These are phyloP conservation scores for Tipula confusa DNA, from an alignment of 2,888 invertebrate genomes.

Conservation along the genomic window DNA sequence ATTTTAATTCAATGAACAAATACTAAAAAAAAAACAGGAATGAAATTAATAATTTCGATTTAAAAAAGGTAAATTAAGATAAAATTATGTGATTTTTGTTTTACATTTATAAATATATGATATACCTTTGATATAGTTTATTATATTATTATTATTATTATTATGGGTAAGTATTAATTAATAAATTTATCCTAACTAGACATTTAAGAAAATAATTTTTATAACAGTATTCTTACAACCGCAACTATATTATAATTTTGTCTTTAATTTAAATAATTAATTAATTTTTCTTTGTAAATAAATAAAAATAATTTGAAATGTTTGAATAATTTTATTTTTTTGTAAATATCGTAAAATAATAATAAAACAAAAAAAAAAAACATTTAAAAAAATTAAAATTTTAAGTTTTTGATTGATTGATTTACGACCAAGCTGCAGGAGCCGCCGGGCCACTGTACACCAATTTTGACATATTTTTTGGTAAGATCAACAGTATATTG, in stretches of 20 bases:
- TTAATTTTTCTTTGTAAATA: not conserved
- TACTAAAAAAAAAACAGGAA: not conserved
- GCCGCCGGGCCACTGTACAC: too few relatives aligned
- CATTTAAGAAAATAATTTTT: not conserved
- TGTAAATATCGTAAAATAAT: not conserved
- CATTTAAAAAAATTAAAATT: not conserved
- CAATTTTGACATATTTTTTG: too few relatives aligned
- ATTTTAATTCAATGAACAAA: not conserved
- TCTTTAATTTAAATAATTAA: not conserved
- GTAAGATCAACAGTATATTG: too few relatives aligned
- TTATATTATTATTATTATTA: not conserved
- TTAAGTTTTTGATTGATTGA: too few relatives aligned
- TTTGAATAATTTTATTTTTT: not conserved
- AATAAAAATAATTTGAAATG: not conserved
- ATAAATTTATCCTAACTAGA: not conserved
- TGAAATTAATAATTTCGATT: not conserved
- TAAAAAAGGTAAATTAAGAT: not conserved
- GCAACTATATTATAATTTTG: not conserved
- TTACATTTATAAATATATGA: conserved; percentile 15
- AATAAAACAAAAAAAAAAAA: not conserved
- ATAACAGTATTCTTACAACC: not conserved
- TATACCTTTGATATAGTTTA: not conserved
- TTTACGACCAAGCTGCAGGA: too few relatives aligned
- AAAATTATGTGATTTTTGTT: not conserved
- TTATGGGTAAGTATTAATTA: not conserved